Evolutionary conservation across 2,797 vertebrate species (phyloP).

Genomic region (Lates japonicus): DNA sequence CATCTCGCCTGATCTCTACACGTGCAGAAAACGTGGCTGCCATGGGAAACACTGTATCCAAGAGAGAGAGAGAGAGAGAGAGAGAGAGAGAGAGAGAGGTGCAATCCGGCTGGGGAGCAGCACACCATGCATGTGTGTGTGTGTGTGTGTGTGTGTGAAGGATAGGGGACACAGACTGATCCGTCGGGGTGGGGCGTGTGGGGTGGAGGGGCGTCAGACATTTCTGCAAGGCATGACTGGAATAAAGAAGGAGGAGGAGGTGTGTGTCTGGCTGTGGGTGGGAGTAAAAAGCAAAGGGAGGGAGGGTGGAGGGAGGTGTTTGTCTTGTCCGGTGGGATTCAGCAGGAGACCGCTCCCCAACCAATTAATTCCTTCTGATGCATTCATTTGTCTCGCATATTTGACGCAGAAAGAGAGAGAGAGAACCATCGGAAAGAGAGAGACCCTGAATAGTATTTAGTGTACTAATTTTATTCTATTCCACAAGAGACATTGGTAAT

Average conservation of each 20-base stretch:
- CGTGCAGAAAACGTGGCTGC: constrained; percentile 84
- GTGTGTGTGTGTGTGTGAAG: constrained; percentile 32
- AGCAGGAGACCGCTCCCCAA: constrained; percentile 84
- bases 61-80: too few relatives aligned
- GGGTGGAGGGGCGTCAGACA: constrained; percentile 72
- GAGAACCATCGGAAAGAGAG: constrained; percentile 20
- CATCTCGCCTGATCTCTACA: constrained; percentile 71
- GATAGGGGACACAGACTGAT: constrained; percentile 75
- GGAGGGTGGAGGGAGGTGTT: constrained; percentile 59
- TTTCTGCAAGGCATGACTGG: constrained; percentile 84
- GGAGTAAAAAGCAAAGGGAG: constrained; percentile 33
- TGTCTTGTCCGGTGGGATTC: constrained; percentile 81
- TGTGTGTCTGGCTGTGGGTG: constrained; percentile 35
- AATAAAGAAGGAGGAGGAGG: constrained; percentile 77
- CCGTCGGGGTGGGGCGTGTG: constrained; percentile 58
- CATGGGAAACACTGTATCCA: constrained; percentile 85
- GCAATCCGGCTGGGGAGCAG: constrained; percentile 70
- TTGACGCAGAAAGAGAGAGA: constrained; percentile 65
- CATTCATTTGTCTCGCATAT: constrained; percentile 83
- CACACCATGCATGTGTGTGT: constrained; percentile 46
- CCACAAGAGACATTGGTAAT: constrained; percentile 83
- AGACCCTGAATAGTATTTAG: constrained; percentile 81
- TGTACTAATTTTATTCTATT: too few relatives aligned
- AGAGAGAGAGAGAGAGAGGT: too few relatives aligned
- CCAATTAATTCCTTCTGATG: constrained; percentile 88